Evolutionary conservation across 1,140 invertebrate genomes (phyloP), one percentile per base, ranked within the genome.

Genomic region (Drosophila virilis): DNA sequence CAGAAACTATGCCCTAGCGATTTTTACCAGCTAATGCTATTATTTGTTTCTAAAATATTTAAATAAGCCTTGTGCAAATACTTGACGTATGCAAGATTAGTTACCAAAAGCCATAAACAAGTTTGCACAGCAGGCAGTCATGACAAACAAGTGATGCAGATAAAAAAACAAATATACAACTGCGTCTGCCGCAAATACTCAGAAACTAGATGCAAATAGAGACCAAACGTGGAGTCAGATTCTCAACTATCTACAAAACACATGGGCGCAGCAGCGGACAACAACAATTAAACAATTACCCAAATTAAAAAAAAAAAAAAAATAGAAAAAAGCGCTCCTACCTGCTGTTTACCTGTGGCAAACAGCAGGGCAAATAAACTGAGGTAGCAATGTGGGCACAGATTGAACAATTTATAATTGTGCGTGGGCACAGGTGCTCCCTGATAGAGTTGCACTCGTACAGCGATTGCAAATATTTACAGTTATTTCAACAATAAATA

Each of bases 331-430:
- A 60, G 6, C 67, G 15, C 68, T 68, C 52, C 71, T 58, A 73
- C 50, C 57, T 37, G 32, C 62, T 89, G 83, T 89, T 84, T 78
- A 67, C 43, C 17, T 33, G 33, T 22, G 38, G 54, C 46, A 85
- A 83, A 85, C 80, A 85, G 50, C 35, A 59, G 35, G 54, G 46
- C 75, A 85, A 85, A 85, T 85, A 84, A 90, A 89, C 68, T 84
- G 80, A 52, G 84, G 84, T 84, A 84, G 84, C 83, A 50, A 51
- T 61, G 62, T 83, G 77, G 62, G 58, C 80, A 83, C 72, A 89
- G 60, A 77, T 72, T 89, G 84, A 84, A 89, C 70, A 80, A 89
- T 88, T 88, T 84, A 78, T 88, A 84, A 89, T 89, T 88, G 84
- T 88, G 83, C 80, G 83, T 86, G 59, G 62, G 71, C 54, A 13